phyloP scores from a whole-genome alignment of 2,888 invertebrate species.

The Loripinus fragilis region DNA sequence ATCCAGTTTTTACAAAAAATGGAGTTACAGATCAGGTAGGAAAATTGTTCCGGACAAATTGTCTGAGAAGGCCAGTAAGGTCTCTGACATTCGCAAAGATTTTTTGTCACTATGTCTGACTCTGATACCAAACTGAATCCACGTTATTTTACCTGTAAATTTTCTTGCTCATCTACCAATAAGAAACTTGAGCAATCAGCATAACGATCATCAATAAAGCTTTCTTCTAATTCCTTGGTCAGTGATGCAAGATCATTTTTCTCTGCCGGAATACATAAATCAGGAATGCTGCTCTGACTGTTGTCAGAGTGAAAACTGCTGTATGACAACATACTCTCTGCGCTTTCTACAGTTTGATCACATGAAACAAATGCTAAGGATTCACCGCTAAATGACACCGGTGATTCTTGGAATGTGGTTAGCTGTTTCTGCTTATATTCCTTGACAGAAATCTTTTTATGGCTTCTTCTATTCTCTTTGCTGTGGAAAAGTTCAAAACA shows the following conservation, averaged over 20 bases:
- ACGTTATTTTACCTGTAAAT: conserved; percentile 76
- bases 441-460: conserved; percentile 64
- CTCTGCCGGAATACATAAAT: conserved; percentile 63
- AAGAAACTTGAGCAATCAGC: conserved; percentile 77
- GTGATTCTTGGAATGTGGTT: conserved; percentile 61
- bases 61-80: too few relatives aligned
- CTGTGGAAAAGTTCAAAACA: conserved; percentile 79
- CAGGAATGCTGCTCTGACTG: conserved; percentile 73
- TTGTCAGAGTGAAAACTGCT: conserved; percentile 69
- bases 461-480: conserved; percentile 59
- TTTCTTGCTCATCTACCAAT: conserved; percentile 81
- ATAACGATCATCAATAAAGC: conserved; percentile 62
- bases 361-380: conserved; percentile 77
- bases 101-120: too few relatives aligned
- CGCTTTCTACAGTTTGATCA: conserved; percentile 65
- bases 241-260: conserved; percentile 56
- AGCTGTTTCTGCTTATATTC: conserved; percentile 62
- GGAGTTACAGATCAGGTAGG: too few relatives aligned
- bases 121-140: too few relatives aligned
- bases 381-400: conserved; percentile 68
- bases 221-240: conserved; percentile 61
- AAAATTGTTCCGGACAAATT: too few relatives aligned
- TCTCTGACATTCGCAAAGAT: too few relatives aligned
- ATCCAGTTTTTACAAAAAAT: too few relatives aligned
- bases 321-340: conserved; percentile 64